phyloP scores from a whole-genome alignment of 2,797 vertebrate genomes.

The Peromyscus nudipes region DNA sequence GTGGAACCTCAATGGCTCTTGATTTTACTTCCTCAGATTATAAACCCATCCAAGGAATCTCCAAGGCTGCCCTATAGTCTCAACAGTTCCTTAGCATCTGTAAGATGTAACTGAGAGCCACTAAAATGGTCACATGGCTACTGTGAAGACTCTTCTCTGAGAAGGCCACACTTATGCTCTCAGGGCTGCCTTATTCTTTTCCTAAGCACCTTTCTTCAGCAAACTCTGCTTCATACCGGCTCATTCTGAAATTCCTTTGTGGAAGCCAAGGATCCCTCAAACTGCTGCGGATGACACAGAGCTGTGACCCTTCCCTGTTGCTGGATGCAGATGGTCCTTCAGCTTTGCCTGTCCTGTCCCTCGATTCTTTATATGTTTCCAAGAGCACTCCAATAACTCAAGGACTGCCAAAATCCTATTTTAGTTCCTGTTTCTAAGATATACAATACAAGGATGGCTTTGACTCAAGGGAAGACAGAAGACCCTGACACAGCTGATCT shows the following conservation, averaged over 20 bases:
- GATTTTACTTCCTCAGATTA: neutral
- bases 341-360: neutral
- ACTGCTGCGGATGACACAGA: neutral
- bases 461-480: neutral
- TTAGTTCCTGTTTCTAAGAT: neutral
- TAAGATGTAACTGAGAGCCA: neutral
- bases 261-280: neutral
- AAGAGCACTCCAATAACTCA: neutral
- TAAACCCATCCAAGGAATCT: neutral
- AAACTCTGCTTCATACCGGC: neutral
- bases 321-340: neutral
- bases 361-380: neutral
- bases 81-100: neutral
- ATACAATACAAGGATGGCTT: neutral
- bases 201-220: neutral
- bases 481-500: neutral
- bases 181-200: neutral
- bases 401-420: neutral
- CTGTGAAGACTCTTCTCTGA: neutral
- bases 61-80: neutral
- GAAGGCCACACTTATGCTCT: neutral
- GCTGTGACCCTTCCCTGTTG: neutral
- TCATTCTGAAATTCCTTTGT: neutral
- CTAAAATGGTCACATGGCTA: neutral
- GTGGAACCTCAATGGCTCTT: neutral